A percentile compares a stretch with the other conserved stretches of the same genome.
Conservation (phyloP, 2,113 vertebrate species). For the Oncorhynchus mykiss region DNA sequence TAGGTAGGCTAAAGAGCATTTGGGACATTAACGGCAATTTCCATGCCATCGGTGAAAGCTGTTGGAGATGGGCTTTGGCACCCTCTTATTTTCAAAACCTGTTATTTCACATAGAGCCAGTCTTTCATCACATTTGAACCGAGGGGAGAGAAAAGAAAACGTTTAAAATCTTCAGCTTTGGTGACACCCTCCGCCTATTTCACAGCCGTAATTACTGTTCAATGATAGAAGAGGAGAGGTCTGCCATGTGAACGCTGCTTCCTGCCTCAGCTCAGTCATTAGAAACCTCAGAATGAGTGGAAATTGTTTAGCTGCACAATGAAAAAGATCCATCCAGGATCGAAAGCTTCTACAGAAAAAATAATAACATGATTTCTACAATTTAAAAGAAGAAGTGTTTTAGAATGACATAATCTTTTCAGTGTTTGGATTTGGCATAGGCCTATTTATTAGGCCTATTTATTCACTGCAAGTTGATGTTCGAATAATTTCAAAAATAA, state of each 20-base stretch:
- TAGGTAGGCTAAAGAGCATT: slow-evolving; percentile 93
- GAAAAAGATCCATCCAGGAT: slow-evolving; percentile 27
- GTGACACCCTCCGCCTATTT: slow-evolving; percentile 93
- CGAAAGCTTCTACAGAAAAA: slow-evolving; percentile 14
- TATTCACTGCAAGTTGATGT: too few species aligned
- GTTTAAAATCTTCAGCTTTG: slow-evolving; percentile 85
- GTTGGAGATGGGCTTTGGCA: slow-evolving; percentile 82
- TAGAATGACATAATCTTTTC: too few species aligned
- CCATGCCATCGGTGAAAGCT: slow-evolving; percentile 86
- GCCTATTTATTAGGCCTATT: too few species aligned
- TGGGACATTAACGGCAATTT: slow-evolving; percentile 95
- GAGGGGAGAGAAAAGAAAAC: slow-evolving; percentile 68
- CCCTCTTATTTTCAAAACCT: slow-evolving; percentile 97
- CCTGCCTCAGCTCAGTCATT: slow-evolving; percentile 78
- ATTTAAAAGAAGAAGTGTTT: background rate
- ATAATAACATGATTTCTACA: background rate
- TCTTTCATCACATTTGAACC: slow-evolving; percentile 90
- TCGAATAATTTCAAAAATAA: too few species aligned
- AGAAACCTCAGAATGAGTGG: slow-evolving; percentile 42
- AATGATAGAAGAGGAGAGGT: slow-evolving; percentile 67
- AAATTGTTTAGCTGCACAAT: slow-evolving; percentile 36
- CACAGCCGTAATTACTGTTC: slow-evolving; percentile 93
- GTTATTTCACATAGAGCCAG: slow-evolving; percentile 95
- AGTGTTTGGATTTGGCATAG: too few species aligned
- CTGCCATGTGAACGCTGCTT: slow-evolving; percentile 77